Percentiles rank a stretch among this genome's conserved stretches.
Evolutionary conservation across 2,797 vertebrate species (phyloP).

Genomic region (Darevskia mixta): DNA sequence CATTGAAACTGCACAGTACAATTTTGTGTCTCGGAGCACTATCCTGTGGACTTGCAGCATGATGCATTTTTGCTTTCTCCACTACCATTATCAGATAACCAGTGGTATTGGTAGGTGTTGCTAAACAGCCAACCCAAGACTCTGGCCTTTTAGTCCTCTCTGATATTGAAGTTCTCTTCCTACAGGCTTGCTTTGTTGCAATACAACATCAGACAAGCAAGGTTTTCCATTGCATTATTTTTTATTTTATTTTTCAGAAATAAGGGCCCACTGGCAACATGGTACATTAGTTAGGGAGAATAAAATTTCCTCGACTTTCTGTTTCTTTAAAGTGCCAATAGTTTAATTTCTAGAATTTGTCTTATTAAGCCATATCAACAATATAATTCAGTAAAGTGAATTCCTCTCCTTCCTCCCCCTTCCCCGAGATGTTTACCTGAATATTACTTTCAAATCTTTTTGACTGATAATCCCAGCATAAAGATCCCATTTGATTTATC

Average conservation of each 20-base stretch:
- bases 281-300: background rate
- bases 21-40: slow-evolving; percentile 6
- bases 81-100: slow-evolving; percentile 13
- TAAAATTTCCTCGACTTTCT: slow-evolving; percentile 1
- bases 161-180: slow-evolving; percentile 38
- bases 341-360: slow-evolving; percentile 47
- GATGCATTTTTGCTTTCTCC: slow-evolving; percentile 31
- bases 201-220: slow-evolving; percentile 47
- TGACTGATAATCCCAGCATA: background rate
- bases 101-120: background rate
- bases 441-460: slow-evolving; percentile 17
- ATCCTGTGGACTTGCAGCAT: slow-evolving; percentile 30
- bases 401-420: background rate
- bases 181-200: slow-evolving; percentile 55
- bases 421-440: slow-evolving; percentile 42
- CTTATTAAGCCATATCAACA: slow-evolving; percentile 54
- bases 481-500: background rate
- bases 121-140: slow-evolving; percentile 4
- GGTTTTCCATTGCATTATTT: slow-evolving; percentile 45
- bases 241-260: background rate
- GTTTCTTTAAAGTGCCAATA: slow-evolving; percentile 40
- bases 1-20: slow-evolving; percentile 2
- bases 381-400: slow-evolving; percentile 53
- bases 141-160: slow-evolving; percentile 42
- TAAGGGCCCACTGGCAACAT: slow-evolving; percentile 43